A percentile compares a stretch with the other conserved stretches of the same genome.
Conservation (phyloP, 1,140 invertebrate genomes). For the Megalopta genalis region DNA sequence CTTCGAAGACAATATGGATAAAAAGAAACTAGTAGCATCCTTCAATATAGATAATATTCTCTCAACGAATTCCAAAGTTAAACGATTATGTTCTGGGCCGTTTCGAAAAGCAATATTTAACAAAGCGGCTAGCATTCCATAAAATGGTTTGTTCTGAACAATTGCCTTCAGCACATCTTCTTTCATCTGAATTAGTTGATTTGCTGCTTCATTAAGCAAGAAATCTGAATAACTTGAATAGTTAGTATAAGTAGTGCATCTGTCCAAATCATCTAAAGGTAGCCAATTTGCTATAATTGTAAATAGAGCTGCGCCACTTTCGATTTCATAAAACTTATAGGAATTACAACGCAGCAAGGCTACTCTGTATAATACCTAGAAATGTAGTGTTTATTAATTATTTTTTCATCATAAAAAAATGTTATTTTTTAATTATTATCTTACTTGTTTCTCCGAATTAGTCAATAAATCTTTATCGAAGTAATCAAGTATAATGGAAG, state of each 20-base stretch:
- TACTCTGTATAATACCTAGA: slow-evolving; percentile 68
- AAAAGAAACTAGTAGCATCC: slow-evolving; percentile 72
- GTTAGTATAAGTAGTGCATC: not conserved
- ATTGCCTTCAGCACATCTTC: slow-evolving; percentile 75
- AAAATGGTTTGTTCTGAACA: slow-evolving; percentile 70
- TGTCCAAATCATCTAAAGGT: slow-evolving; percentile 34
- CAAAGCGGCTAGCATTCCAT: slow-evolving; percentile 73
- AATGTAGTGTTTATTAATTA: slow-evolving; percentile 13
- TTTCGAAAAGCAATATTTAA: slow-evolving; percentile 57
- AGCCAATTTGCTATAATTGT: slow-evolving; percentile 70
- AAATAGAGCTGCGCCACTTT: slow-evolving; percentile 79
- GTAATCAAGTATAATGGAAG: slow-evolving; percentile 75
- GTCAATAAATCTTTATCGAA: slow-evolving; percentile 65
- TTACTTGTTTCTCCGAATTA: slow-evolving; percentile 63
- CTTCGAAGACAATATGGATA: slow-evolving; percentile 72
- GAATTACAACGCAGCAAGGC: slow-evolving; percentile 78
- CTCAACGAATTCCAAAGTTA: slow-evolving; percentile 51
- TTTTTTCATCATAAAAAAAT: slow-evolving; percentile 26
- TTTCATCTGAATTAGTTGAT: slow-evolving; percentile 71
- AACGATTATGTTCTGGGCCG: slow-evolving; percentile 44
- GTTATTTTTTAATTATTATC: slow-evolving; percentile 13
- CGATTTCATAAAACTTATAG: slow-evolving; percentile 80
- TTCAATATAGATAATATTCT: slow-evolving; percentile 72
- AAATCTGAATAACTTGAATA: slow-evolving; percentile 46
- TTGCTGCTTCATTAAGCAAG: slow-evolving; percentile 65